Base-by-base conservation (phyloP, 1,140 invertebrate genomes). In the Drosophila mayri region DNA sequence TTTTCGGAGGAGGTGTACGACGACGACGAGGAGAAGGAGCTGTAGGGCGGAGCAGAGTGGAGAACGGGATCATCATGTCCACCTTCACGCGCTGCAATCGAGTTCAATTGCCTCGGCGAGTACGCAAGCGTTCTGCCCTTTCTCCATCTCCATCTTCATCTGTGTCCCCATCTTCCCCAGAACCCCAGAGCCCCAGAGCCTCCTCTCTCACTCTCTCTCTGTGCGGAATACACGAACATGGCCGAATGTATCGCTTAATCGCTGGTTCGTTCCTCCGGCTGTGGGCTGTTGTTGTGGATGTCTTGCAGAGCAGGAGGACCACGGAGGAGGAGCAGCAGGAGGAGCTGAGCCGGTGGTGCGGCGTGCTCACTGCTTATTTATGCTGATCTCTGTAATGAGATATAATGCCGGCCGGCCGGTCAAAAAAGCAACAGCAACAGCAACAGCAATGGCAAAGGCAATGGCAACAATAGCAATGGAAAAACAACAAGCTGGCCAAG, bases 331-430 rank as follows among this genome's bases (percentile, higher is more conserved):
- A 32, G 4, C 14, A 12, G 22, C 37, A n/a, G 43, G 43, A 49
- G 32, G 18, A 30, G 30, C 37, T 0, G 18, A 22, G 37, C 76
- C 72, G 50, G 67, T 58, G 79, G 60, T 73, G 80, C 79, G 70
- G 63, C 84, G 65, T 80, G 79, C 85, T 82, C 83, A 65, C 68
- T 80, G 81, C 85, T 90, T 91, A 87, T 91, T 91, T 91, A 91
- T 91, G 84, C 80, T 91, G 87, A 91, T 91, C 87, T 88, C 76
- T 84, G 73, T 88, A 91, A 88, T 91, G 83, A 91, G 88, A 91
- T 91, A 91, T 88, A 84, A 88, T 88, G 87, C 88, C 85, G 85
- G 85, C 84, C 84, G 85, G 82, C 68, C 74, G 83, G 80, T 67
- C 62, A 66, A 71, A 68, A 82, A 63, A 65, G 25, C 78, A 66